phyloP scores from a whole-genome alignment of 2,888 invertebrate genomes.

The Galerucella pusilla region DNA sequence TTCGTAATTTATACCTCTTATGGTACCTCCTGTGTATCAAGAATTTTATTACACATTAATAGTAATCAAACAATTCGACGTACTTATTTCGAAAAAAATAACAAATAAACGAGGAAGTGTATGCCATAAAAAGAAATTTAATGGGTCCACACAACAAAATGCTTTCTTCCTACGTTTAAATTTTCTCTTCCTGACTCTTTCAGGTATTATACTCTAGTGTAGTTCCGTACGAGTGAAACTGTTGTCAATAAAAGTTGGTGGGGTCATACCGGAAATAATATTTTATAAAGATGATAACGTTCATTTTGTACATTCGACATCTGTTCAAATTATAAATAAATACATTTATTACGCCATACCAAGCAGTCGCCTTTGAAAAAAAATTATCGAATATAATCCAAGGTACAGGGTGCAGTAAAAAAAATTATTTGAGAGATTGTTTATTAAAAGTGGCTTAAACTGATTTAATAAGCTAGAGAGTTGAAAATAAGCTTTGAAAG shows the following conservation, averaged over 20 bases:
- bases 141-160: not conserved
- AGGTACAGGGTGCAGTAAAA: not conserved
- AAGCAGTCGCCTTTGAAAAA: not conserved
- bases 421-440: too few species aligned
- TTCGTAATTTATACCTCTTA: too few species aligned
- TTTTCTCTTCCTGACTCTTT: not conserved
- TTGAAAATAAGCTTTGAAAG: too few species aligned
- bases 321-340: not conserved
- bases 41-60: too few species aligned
- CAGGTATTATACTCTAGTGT: not conserved
- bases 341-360: not conserved
- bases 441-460: too few species aligned
- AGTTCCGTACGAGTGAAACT: not conserved
- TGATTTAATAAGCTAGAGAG: too few species aligned
- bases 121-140: constrained; percentile 8
- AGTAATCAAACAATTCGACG: not conserved
- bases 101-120: not conserved
- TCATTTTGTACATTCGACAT: not conserved
- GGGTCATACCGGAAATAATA: not conserved
- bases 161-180: not conserved
- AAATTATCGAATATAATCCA: not conserved
- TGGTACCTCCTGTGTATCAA: too few species aligned
- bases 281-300: constrained; percentile 1
- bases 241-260: not conserved
- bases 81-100: not conserved